Percentiles rank a stretch among this genome's conserved stretches.
Conservation (phyloP, 2,888 invertebrate genomes). For the Cephus sareptanus region DNA sequence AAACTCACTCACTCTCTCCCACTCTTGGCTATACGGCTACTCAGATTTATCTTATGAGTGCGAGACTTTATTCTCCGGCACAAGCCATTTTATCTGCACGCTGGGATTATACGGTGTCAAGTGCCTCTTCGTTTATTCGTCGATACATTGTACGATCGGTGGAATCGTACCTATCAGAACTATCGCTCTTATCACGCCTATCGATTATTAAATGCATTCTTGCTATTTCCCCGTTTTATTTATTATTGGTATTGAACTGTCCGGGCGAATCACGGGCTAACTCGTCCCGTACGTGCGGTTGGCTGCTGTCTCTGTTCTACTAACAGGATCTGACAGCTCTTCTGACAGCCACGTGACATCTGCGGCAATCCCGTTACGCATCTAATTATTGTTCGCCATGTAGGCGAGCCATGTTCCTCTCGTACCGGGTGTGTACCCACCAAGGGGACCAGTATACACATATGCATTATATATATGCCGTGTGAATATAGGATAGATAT, state of each 20-base stretch:
- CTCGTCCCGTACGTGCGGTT: slow-evolving; percentile 20
- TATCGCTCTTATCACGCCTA: neutral
- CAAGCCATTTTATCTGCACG: neutral
- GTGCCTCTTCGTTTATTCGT: neutral
- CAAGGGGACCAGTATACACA: neutral
- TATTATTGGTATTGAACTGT: slow-evolving; percentile 22
- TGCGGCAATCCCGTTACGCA: slow-evolving; percentile 59
- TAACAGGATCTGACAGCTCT: slow-evolving; percentile 60
- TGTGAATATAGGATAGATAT: neutral
- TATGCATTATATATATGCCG: neutral
- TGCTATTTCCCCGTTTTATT: slow-evolving; percentile 10
- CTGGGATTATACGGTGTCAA: neutral
- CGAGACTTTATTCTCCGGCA: neutral
- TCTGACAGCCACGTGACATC: slow-evolving; percentile 62
- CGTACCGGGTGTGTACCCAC: slow-evolving; percentile 1
- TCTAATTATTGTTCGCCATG: slow-evolving; percentile 60
- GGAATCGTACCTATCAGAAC: neutral
- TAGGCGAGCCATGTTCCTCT: slow-evolving; percentile 26
- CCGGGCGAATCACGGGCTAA: slow-evolving; percentile 15
- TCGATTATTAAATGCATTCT: slow-evolving; percentile 1
- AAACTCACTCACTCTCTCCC: neutral
- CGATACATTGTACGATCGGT: neutral
- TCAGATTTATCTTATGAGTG: no score
- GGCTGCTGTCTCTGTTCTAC: slow-evolving; percentile 24
- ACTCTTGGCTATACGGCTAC: no score